Conservation (phyloP, 2,888 invertebrate species). For the Eulithis prunata region DNA sequence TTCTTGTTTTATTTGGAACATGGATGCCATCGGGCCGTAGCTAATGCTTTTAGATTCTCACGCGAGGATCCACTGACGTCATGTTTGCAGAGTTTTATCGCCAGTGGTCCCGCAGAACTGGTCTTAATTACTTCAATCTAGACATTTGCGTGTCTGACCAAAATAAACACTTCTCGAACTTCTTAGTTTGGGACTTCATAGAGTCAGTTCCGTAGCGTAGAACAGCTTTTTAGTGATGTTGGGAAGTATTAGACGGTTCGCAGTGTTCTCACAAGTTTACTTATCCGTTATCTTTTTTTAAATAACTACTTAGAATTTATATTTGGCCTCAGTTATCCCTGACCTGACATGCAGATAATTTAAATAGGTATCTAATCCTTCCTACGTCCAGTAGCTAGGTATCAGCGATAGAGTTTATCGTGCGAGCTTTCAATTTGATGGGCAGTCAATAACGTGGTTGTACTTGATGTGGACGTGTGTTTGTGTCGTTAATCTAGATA, state of each 20-base stretch:
- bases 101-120: conserved; percentile 45
- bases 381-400: conserved; percentile 37
- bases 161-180: conserved; percentile 30
- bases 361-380: conserved; percentile 31
- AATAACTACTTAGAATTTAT: conserved; percentile 15
- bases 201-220: no score
- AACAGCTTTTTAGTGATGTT: no score
- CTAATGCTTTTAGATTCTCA: conserved; percentile 54
- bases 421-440: conserved; percentile 59
- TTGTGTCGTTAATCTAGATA: conserved; percentile 44
- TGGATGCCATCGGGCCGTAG: conserved; percentile 40
- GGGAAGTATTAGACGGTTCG: no score
- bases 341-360: conserved; percentile 36
- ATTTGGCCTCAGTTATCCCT: conserved; percentile 37
- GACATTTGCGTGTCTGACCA: conserved; percentile 39
- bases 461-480: conserved; percentile 59
- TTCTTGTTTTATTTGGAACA: conserved; percentile 38
- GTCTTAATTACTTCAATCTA: conserved; percentile 47
- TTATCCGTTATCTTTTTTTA: no score
- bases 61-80: conserved; percentile 59
- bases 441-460: conserved; percentile 62
- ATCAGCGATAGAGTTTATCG: conserved; percentile 58
- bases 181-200: no score
- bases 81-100: conserved; percentile 46
- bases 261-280: no score